phyloP scores from a whole-genome alignment of 1,140 invertebrate genomes.

The Drosophila orosa region DNA sequence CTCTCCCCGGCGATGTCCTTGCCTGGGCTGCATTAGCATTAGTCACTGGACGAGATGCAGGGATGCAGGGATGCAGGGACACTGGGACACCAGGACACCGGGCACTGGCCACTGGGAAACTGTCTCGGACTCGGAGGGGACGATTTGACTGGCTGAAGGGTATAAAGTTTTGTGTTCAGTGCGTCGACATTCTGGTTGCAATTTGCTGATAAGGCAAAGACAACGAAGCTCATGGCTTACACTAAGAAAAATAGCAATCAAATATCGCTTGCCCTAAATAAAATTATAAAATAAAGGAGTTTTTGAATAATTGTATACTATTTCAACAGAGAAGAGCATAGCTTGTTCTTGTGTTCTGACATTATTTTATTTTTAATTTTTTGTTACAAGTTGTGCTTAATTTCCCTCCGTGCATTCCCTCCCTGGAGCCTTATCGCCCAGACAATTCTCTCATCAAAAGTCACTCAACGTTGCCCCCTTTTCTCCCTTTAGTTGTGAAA shows the following conservation, averaged over 20 bases:
- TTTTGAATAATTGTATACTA: neutral
- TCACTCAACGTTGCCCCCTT: slow-evolving; percentile 51
- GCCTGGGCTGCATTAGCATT: slow-evolving; percentile 44
- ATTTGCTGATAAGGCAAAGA: slow-evolving; percentile 67
- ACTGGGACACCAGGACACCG: neutral
- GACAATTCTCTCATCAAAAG: slow-evolving; percentile 65
- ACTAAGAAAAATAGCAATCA: neutral
- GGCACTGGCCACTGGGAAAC: neutral
- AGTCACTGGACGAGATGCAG: slow-evolving; percentile 15
- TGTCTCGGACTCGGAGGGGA: slow-evolving; percentile 2
- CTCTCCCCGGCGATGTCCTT: slow-evolving; percentile 24
- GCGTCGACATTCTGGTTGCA: slow-evolving; percentile 68
- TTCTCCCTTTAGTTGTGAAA: neutral
- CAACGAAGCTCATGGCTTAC: slow-evolving; percentile 19
- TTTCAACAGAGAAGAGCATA: neutral
- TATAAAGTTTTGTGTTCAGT: slow-evolving; percentile 57
- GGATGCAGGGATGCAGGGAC: neutral
- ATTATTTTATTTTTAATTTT: neutral
- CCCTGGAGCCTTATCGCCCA: slow-evolving; percentile 10
- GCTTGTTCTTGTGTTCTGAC: neutral
- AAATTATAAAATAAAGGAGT: neutral
- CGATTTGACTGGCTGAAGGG: slow-evolving; percentile 59
- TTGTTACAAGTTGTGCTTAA: neutral
- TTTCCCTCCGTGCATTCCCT: neutral
- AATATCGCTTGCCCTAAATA: neutral